Base-by-base conservation (phyloP, 2,113 vertebrate genomes). In the Emydura subglobosa region DNA sequence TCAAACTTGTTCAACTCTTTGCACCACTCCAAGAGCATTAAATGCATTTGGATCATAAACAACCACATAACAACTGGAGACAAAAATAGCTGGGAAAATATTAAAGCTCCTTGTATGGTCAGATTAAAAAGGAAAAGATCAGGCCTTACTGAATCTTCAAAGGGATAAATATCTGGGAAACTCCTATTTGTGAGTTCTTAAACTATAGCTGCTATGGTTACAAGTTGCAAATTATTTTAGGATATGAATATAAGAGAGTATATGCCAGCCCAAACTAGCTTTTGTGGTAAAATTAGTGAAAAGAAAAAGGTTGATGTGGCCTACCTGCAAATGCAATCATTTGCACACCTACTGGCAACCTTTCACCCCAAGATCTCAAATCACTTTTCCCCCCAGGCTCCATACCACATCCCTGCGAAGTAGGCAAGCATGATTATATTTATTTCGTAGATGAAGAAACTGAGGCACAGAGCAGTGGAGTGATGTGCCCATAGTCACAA, bases 91-190 rank as follows among this genome's bases (percentile, higher is more conserved):
- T 91, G 39, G 13, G 47, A 87, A 91, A 79, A 82, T 42, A 82
- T n/a, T 91, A 81, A 74, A 79, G 50, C 24, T 83, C 74, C 42
- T 82, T 89, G 72, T 21, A 57, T 0, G 4, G 25, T 25, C 10
- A 88, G 79, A 90, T 91, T 51, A 57, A 85, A 90, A 91, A 53
- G 65, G 59, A 86, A 80, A 95, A 89, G 96, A 54, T 84, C 1
- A 50, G 14, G 50, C 55, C 39, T 21, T 34, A 29, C 49, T 84
- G 14, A 29, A 72, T 17, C 31, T 50, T 90, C 78, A 61, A 39
- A 39, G 10, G 54, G 79, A 54, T 88, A 87, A 87, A 91, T 80
- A 61, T 61, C 21, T 81, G 79, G 88, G 82, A 94, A 92, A 89
- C 47, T 79, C 16, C 7, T 79, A 78, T 88, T 51, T 39, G 50